Conservation (phyloP, 2,888 invertebrate genomes). For the Cacoxenus indagator region DNA sequence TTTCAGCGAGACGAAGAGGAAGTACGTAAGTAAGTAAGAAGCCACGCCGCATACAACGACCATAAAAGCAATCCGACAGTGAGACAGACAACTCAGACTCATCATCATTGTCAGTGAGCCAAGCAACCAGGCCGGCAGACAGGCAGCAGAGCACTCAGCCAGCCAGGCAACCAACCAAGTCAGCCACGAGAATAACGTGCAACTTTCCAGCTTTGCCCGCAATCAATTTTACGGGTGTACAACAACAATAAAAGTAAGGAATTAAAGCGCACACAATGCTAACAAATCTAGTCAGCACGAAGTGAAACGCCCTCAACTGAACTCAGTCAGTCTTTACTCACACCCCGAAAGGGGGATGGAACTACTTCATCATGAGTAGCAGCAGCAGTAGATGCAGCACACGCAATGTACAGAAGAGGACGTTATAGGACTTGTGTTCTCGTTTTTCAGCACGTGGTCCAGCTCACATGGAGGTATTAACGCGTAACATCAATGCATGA, state of each 20-base stretch:
- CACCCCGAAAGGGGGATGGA: not conserved
- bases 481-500: constrained; percentile 70
- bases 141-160: not conserved
- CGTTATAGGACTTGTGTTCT: not conserved
- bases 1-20: not conserved
- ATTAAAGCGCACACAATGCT: constrained; percentile 12
- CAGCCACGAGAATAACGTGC: constrained; percentile 62
- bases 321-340: not conserved
- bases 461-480: constrained; percentile 71
- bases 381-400: not conserved
- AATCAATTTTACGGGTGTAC: constrained; percentile 63
- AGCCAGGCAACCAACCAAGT: constrained; percentile 43
- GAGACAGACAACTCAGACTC: constrained; percentile 24
- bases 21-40: constrained; percentile 34
- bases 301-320: not conserved
- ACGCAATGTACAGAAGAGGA: not conserved
- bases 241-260: constrained; percentile 33
- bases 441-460: constrained; percentile 65
- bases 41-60: constrained; percentile 39
- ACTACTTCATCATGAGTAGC: constrained; percentile 10
- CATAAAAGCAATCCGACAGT: constrained; percentile 6
- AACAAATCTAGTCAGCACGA: constrained; percentile 3
- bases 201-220: constrained; percentile 67
- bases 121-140: constrained; percentile 23
- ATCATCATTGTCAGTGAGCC: not conserved